Evolutionary conservation across 2,888 invertebrate genomes (phyloP).

Genomic region (Macaria liturata): DNA sequence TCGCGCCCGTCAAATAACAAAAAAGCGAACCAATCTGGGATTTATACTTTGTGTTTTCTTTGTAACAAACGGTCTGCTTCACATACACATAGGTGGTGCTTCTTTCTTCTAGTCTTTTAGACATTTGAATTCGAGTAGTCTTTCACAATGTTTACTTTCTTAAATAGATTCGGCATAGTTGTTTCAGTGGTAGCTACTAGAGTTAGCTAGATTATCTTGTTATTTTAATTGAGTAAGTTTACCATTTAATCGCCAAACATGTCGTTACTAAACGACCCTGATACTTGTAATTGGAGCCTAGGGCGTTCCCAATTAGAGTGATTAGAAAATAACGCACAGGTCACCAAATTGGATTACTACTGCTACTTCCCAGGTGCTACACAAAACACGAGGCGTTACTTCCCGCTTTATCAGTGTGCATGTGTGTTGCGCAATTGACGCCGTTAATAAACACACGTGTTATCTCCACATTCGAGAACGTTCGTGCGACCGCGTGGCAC

Average conservation of each 20-base stretch:
- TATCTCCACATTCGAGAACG: slow-evolving; percentile 72
- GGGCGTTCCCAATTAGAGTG: slow-evolving; percentile 61
- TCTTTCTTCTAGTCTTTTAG: too few relatives aligned
- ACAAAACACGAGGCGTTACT: slow-evolving; percentile 8
- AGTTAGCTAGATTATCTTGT: slow-evolving; percentile 38
- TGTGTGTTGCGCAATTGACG: slow-evolving; percentile 61
- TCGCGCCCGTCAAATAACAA: slow-evolving; percentile 41
- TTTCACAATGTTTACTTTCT: too few relatives aligned
- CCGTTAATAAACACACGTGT: slow-evolving; percentile 69
- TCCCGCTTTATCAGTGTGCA: slow-evolving; percentile 46
- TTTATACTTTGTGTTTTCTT: slow-evolving; percentile 33
- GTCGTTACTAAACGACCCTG: slow-evolving; percentile 44
- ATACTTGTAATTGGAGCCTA: slow-evolving; percentile 55
- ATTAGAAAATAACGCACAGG: slow-evolving; percentile 58
- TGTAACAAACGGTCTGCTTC: background rate
- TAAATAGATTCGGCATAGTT: too few relatives aligned
- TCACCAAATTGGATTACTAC: slow-evolving; percentile 60
- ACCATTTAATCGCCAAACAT: slow-evolving; percentile 37
- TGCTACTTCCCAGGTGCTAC: slow-evolving; percentile 14
- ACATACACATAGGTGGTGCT: too few relatives aligned
- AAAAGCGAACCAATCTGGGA: slow-evolving; percentile 43
- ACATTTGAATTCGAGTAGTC: too few relatives aligned
- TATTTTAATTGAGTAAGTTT: slow-evolving; percentile 40
- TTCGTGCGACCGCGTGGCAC: slow-evolving; percentile 63
- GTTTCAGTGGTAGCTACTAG: background rate